Conservation (phyloP, 2,888 invertebrate species). For the Trissonchulus sp. region DNA sequence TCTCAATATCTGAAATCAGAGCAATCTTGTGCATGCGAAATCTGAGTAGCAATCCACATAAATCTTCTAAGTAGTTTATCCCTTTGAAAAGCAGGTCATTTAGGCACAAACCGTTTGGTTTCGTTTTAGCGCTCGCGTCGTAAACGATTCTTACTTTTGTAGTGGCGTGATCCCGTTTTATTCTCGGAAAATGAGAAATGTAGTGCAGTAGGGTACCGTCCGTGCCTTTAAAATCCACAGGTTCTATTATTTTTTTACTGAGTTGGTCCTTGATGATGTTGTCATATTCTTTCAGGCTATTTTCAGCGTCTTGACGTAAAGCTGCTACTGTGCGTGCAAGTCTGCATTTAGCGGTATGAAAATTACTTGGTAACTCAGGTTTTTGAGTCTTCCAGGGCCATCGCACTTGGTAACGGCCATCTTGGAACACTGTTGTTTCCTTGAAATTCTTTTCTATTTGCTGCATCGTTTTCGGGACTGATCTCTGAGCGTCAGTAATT, state of each 20-base stretch:
- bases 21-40: no score
- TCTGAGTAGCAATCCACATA: no score
- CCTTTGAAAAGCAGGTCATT: no score
- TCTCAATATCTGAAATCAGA: no score
- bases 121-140: no score
- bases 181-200: no score
- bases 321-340: not conserved
- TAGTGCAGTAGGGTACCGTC: no score
- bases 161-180: no score
- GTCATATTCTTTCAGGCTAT: not conserved
- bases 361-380: not conserved
- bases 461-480: not conserved
- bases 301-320: not conserved
- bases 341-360: not conserved
- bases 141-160: no score
- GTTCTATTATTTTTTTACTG: not conserved
- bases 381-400: not conserved
- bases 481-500: not conserved
- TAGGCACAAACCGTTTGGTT: no score
- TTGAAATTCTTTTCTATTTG: not conserved
- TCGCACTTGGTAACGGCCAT: not conserved
- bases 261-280: not conserved
- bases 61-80: no score
- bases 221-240: not conserved
- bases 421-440: not conserved